Conservation (phyloP, 2,888 invertebrate genomes). For the Teinopalpus imperialis region DNA sequence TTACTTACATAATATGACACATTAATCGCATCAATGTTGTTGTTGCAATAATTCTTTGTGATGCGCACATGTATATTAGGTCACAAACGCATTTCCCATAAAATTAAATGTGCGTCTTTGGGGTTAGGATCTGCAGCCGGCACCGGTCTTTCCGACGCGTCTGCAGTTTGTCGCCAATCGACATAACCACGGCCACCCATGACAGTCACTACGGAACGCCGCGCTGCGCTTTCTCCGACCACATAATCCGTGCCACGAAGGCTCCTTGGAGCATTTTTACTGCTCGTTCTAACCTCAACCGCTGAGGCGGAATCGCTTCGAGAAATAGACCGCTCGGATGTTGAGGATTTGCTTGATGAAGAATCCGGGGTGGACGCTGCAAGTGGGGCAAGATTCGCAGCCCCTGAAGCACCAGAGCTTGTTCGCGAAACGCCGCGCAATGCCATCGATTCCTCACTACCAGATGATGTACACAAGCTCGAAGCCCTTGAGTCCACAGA, state of each 20-base stretch:
- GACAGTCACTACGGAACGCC: conserved; percentile 90
- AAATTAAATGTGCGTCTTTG: conserved; percentile 93
- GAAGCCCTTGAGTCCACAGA: conserved; percentile 93
- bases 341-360: conserved; percentile 62
- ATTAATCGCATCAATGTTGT: conserved; percentile 25
- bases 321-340: conserved; percentile 63
- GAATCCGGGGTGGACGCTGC: conserved; percentile 74
- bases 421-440: conserved; percentile 88
- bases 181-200: conserved; percentile 95
- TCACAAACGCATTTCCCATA: conserved; percentile 88
- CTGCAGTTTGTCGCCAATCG: conserved; percentile 90
- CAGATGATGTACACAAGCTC: conserved; percentile 90
- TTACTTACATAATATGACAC: conserved; percentile 59
- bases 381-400: conserved; percentile 78
- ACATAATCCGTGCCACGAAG: conserved; percentile 68
- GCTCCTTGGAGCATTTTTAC: conserved; percentile 55
- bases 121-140: conserved; percentile 87
- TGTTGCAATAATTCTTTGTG: not conserved
- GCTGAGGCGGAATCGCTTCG: conserved; percentile 54
- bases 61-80: no score
- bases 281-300: conserved; percentile 40
- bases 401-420: conserved; percentile 88
- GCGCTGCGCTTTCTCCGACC: conserved; percentile 70
- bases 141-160: conserved; percentile 80
- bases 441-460: conserved; percentile 93